phyloP scores from a whole-genome alignment of 2,888 invertebrate species.

The Acrocyrtus sp. region DNA sequence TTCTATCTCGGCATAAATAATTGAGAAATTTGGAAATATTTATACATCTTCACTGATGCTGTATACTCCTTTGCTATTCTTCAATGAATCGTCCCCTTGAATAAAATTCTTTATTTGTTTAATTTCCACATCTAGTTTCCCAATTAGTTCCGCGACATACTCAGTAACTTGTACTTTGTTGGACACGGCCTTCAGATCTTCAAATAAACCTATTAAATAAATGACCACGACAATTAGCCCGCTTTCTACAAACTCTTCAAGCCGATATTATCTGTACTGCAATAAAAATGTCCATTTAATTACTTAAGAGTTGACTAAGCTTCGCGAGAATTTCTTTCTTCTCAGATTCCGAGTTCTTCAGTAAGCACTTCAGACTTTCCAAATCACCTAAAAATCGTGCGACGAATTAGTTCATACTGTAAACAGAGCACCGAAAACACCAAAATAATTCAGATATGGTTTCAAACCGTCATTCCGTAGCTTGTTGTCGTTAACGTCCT shows the following conservation, averaged over 20 bases:
- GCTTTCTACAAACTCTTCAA: not conserved
- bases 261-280: no score
- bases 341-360: constrained; percentile 66
- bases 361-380: constrained; percentile 64
- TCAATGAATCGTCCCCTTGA: constrained; percentile 54
- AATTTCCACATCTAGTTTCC: constrained; percentile 61
- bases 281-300: constrained; percentile 44
- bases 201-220: constrained; percentile 62
- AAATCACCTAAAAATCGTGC: constrained; percentile 52
- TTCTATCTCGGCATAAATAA: no score
- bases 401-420: not conserved
- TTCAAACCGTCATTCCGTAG: constrained; percentile 35
- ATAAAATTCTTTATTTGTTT: constrained; percentile 62
- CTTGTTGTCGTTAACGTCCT: constrained; percentile 47
- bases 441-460: no score
- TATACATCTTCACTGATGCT: constrained; percentile 58
- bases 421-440: not conserved
- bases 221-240: not conserved
- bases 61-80: constrained; percentile 59
- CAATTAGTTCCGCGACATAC: constrained; percentile 61
- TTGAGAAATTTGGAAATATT: no score
- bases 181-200: constrained; percentile 63
- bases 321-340: constrained; percentile 66
- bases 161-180: constrained; percentile 62
- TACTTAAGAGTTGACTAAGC: constrained; percentile 67